These are phyloP conservation scores for Gibbula magus DNA, from an alignment of 2,888 invertebrate genomes.

Conservation along the genomic window DNA sequence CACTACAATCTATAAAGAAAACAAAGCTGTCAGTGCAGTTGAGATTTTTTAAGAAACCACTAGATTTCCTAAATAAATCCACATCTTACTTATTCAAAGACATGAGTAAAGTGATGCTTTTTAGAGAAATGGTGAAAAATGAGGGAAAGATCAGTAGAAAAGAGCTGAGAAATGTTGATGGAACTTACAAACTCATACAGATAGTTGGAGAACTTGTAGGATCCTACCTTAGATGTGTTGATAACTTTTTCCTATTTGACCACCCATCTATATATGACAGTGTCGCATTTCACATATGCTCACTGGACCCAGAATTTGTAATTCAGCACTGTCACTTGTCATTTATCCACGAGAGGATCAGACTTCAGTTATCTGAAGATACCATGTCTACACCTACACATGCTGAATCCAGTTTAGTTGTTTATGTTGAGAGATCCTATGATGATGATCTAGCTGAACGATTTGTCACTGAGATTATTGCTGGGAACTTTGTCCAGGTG, in stretches of 20 bases:
- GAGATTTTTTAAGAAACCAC: background rate
- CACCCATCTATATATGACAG: background rate
- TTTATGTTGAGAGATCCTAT: too few relatives aligned
- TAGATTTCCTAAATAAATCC: background rate
- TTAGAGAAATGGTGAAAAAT: background rate
- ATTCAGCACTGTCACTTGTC: background rate
- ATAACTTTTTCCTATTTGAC: background rate
- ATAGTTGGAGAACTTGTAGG: background rate
- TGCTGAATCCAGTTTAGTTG: too few relatives aligned
- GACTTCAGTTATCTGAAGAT: too few relatives aligned
- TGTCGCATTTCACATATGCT: background rate
- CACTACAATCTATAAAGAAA: background rate
- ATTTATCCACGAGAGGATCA: too few relatives aligned
- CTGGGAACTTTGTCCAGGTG: too few relatives aligned
- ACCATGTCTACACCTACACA: too few relatives aligned
- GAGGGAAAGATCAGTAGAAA: background rate
- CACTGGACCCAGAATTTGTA: background rate
- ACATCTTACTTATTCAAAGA: background rate
- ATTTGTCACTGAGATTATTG: too few relatives aligned
- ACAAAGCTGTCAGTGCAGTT: background rate
- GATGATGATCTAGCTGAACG: too few relatives aligned
- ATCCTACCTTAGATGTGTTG: background rate
- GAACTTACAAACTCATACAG: background rate
- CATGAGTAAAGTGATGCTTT: background rate
- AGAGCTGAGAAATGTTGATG: background rate